Evolutionary conservation across 1,140 invertebrate genomes (phyloP), one percentile per base, ranked within the genome.

Genomic region (Nebria ingens): DNA sequence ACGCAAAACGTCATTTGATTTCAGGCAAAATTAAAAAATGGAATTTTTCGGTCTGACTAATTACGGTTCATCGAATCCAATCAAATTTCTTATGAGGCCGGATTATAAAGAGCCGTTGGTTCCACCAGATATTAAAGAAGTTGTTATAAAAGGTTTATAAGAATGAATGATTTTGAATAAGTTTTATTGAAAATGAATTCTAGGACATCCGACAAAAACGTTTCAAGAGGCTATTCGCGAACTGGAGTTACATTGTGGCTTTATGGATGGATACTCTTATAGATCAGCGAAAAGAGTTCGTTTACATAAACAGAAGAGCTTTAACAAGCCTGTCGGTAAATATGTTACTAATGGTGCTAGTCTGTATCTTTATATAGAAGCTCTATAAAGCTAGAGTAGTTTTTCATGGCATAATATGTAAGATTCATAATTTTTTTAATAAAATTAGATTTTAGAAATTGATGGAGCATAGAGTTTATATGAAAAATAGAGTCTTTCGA

Each of bases 221-320:
- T 9, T 64, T 67, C 53, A 58, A 19, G 63, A 65, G 49, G 55
- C 52, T 51, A 58, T 65, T 1, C 58, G 57, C 21, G 61, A 64
- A 38, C 15, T 66, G 6, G 65, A 67, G 45, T 59, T 63, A 50
- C 66, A 67, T 40, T 53, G 65, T 52, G 65, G 65, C 13, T 40
- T 40, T 25, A 58, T 59, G 1, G 63, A 67, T 56, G 65, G 65
- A 15, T 66, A 62, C 50, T 58, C 65, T 0, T 67, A 67, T 55
- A 60, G 58, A 51, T 66, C 64, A 3, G 56, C 58, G 25, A 59
- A 64, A 38, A 55, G 65, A 49, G 40, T 66, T 15, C 49, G 22
- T 2, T 59, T 45, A 34, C 62, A 64, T 61, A 58, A 62, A 12
- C 59, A 59, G 25, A 66, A 65, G 25, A 58, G 57, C 19, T 52